Base-by-base conservation (phyloP, 2,888 invertebrate species). In the Rhamnusium bicolor region DNA sequence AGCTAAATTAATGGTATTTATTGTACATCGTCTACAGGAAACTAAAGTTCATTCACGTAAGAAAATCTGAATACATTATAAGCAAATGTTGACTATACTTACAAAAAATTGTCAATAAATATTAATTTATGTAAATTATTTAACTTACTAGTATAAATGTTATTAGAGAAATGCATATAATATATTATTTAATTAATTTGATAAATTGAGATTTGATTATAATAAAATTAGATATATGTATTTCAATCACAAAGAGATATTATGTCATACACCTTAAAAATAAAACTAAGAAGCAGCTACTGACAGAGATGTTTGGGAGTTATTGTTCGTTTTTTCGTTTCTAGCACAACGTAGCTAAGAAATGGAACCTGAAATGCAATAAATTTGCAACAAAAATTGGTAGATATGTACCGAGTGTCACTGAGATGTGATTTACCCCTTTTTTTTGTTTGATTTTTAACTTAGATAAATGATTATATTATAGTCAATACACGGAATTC, bases 11-110 rank as follows among this genome's bases (percentile, higher is more conserved):
- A 65, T 65, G 47, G 19, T 32, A 53, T 65, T 53, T 65, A 53
- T 65, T 65, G 65, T 65, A 65, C 53, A 32, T 53, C 65, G n/a
- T 53, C 14, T 40, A 54, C 65, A 65, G 65, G 65, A 65, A 65
- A 51, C 32, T 53, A 32, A 49, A 21, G 65, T 65, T 65, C 65
- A 32, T 65, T 65, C 53, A 65, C 65, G 29, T 53, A 53, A 32
- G 53, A 18, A n/a, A 58, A 7, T 53, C n/a, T 53, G 53, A 21
- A 53, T 65, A 61, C 14, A 61, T 61, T 46, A 61, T 65, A 4
- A 21, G 53, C 3, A 27, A 53, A 53, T 65, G 32, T 53, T 65
- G 53, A 65, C 32, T 32, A 21, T 63, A 16, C 10, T 29, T 32
- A 19, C 49, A 63, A 63, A 65, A 61, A 46, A 61, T 19, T 46